A percentile compares a stretch with the other conserved stretches of the same genome.
These are phyloP conservation scores for Corydoras sp. DNA, from an alignment of 2,113 vertebrate genomes.

Conservation along the genomic window DNA sequence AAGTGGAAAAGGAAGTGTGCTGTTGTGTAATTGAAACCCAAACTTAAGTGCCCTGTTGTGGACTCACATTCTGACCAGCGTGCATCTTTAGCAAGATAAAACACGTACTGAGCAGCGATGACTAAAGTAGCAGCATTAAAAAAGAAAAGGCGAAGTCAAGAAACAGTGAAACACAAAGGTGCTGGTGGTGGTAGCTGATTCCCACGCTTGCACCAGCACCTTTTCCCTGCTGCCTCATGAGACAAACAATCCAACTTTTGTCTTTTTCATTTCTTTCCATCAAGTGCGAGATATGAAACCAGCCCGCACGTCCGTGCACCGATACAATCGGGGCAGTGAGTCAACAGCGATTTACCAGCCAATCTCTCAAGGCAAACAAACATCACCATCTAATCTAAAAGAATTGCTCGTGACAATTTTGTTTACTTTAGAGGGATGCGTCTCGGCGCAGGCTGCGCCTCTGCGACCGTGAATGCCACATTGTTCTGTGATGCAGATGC, in stretches of 20 bases:
- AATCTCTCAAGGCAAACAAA: slow-evolving; percentile 32
- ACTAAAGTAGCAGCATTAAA: too few species aligned
- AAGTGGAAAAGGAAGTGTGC: too few species aligned
- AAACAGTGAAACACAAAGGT: too few species aligned
- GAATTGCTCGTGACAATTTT: slow-evolving; percentile 31
- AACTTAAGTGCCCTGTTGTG: too few species aligned
- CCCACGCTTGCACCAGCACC: not conserved
- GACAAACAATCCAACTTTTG: slow-evolving; percentile 19
- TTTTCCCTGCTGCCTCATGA: not conserved
- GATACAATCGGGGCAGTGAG: slow-evolving; percentile 23
- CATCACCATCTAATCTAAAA: slow-evolving; percentile 44
- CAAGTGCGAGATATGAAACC: slow-evolving; percentile 30
- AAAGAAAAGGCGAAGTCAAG: too few species aligned
- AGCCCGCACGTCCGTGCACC: slow-evolving; percentile 1
- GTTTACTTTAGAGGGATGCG: slow-evolving; percentile 44
- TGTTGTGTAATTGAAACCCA: too few species aligned
- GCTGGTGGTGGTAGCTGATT: not conserved
- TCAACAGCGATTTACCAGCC: slow-evolving; percentile 16
- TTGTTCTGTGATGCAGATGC: slow-evolving; percentile 48
- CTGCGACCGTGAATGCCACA: slow-evolving; percentile 43
- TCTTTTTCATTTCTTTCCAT: slow-evolving; percentile 8
- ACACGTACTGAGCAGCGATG: too few species aligned
- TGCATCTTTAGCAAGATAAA: too few species aligned
- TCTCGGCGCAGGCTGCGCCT: slow-evolving; percentile 33
- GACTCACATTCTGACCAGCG: too few species aligned